Conservation (phyloP, 1,140 invertebrate genomes). For the Ceratina australensis region DNA sequence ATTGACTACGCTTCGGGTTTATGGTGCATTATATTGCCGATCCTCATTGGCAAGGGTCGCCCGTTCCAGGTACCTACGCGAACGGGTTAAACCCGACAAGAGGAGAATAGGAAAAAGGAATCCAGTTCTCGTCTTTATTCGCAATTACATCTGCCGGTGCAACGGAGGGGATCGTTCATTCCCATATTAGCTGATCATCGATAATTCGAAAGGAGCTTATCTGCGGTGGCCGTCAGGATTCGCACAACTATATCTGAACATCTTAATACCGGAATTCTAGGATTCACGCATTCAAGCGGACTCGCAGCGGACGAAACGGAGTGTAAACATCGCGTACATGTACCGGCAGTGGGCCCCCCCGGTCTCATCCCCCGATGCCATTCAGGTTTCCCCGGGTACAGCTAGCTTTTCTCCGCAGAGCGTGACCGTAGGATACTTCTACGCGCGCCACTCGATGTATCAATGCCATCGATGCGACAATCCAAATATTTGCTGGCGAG, state of each 20-base stretch:
- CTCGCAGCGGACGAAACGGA: conserved; percentile 41
- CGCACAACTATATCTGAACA: conserved; percentile 65
- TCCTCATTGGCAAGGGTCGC: no score
- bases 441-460: conserved; percentile 71
- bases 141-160: conserved; percentile 54
- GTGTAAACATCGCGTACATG: conserved; percentile 54
- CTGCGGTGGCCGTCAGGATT: conserved; percentile 23
- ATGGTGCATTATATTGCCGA: no score
- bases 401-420: neutral
- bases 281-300: conserved; percentile 40
- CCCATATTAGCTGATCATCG: conserved; percentile 49
- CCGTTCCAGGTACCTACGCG: neutral
- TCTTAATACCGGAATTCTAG: conserved; percentile 70
- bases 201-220: conserved; percentile 48
- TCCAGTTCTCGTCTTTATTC: conserved; percentile 33
- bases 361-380: conserved; percentile 39
- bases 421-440: conserved; percentile 29
- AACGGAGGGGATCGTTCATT: neutral
- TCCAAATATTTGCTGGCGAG: conserved; percentile 79
- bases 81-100: conserved; percentile 13
- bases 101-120: conserved; percentile 2
- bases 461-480: conserved; percentile 76
- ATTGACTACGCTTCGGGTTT: no score
- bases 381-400: conserved; percentile 35
- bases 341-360: conserved; percentile 17